phyloP scores from a whole-genome alignment of 1,140 invertebrate genomes.

The Bombus vancouverensis region DNA sequence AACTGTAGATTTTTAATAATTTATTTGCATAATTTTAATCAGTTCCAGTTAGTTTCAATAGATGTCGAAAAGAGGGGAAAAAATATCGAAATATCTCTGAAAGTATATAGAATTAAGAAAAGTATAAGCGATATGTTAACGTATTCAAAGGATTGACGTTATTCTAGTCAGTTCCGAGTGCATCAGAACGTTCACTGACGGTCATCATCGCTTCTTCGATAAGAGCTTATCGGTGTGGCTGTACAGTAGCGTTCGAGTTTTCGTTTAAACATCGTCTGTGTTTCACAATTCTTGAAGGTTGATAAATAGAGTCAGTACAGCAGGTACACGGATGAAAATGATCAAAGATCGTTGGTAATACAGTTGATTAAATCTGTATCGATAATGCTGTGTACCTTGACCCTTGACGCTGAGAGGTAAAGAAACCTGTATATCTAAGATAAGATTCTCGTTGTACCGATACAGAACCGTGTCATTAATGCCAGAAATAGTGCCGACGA shows the following conservation, averaged over 20 bases:
- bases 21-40: background rate
- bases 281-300: background rate
- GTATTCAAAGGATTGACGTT: background rate
- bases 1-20: background rate
- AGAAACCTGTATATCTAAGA: conserved; percentile 14
- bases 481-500: background rate
- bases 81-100: background rate
- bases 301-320: background rate
- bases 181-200: background rate
- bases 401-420: background rate
- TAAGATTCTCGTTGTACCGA: conserved; percentile 1
- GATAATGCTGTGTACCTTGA: conserved; percentile 44
- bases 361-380: conserved; percentile 13
- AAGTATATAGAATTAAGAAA: background rate
- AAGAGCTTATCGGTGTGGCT: conserved; percentile 10
- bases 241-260: background rate
- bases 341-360: conserved; percentile 32
- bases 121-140: background rate
- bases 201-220: conserved; percentile 19
- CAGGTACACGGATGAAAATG: background rate
- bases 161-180: background rate
- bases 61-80: no score
- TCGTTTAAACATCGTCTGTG: background rate
- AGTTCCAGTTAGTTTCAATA: background rate
- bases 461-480: background rate